A percentile compares a stretch with the other conserved stretches of the same genome.
Evolutionary conservation across 2,113 vertebrate genomes (phyloP).

Genomic region (Leptobrachium leishanense): DNA sequence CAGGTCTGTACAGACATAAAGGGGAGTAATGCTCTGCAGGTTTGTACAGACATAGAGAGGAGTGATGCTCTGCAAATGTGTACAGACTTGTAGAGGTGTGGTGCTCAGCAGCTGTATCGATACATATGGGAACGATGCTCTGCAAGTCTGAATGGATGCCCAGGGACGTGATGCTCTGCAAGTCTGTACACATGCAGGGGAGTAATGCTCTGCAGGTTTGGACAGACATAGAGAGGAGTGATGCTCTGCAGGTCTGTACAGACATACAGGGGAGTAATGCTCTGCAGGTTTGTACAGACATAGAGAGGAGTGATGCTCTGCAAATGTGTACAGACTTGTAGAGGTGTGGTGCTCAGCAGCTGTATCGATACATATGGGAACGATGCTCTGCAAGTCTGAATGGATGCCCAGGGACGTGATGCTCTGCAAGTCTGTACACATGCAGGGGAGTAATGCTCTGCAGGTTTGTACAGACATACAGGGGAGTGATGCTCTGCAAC

Average conservation of each 20-base stretch:
- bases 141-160: too few relatives aligned
- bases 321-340: neutral
- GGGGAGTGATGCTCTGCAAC: neutral
- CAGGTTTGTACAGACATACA: neutral
- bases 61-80: too few relatives aligned
- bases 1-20: neutral
- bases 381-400: neutral
- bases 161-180: neutral
- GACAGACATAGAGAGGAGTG: too few relatives aligned
- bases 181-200: neutral
- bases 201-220: neutral
- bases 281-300: neutral
- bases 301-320: constrained; percentile 3
- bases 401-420: too few relatives aligned
- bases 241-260: too few relatives aligned
- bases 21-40: constrained; percentile 8
- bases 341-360: neutral
- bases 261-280: neutral
- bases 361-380: neutral
- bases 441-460: neutral
- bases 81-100: too few relatives aligned
- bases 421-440: too few relatives aligned
- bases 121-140: neutral
- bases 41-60: neutral
- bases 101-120: neutral